Conservation (phyloP, 2,113 vertebrate genomes). For the Sylvietta virens region DNA sequence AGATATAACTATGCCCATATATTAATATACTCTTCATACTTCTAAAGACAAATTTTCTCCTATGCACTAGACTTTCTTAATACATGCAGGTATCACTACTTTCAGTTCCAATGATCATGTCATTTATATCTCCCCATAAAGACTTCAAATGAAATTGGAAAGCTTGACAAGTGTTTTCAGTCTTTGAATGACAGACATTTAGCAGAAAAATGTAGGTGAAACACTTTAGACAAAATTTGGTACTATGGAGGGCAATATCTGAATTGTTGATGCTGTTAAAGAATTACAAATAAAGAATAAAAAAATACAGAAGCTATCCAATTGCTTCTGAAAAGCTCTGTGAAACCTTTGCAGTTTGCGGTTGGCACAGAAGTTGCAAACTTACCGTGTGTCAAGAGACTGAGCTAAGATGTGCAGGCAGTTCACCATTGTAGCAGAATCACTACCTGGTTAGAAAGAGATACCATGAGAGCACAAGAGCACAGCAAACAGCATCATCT, state of each 20-base stretch:
- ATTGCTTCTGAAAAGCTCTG: neutral
- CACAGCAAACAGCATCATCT: neutral
- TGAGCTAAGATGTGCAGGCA: slow-evolving; percentile 97
- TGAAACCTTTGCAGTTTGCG: fast-evolving
- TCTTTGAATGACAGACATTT: neutral
- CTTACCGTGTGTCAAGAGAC: slow-evolving; percentile 93
- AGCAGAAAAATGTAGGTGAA: neutral
- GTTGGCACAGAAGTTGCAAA: neutral
- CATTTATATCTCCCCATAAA: neutral
- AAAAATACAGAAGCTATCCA: neutral
- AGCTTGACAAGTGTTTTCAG: neutral
- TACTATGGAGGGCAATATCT: neutral
- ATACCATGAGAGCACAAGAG: neutral
- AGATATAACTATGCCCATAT: neutral
- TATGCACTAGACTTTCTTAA: neutral
- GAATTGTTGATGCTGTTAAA: neutral
- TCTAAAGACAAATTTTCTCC: neutral
- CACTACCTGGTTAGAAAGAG: slow-evolving; percentile 79
- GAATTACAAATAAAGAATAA: neutral
- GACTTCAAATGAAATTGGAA: neutral
- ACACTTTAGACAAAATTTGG: neutral
- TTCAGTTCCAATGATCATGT: neutral
- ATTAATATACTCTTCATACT: neutral
- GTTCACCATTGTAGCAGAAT: slow-evolving; percentile 94
- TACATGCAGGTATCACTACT: neutral